Conservation (phyloP, 1,140 invertebrate genomes). For the Drosophila ficusphila region DNA sequence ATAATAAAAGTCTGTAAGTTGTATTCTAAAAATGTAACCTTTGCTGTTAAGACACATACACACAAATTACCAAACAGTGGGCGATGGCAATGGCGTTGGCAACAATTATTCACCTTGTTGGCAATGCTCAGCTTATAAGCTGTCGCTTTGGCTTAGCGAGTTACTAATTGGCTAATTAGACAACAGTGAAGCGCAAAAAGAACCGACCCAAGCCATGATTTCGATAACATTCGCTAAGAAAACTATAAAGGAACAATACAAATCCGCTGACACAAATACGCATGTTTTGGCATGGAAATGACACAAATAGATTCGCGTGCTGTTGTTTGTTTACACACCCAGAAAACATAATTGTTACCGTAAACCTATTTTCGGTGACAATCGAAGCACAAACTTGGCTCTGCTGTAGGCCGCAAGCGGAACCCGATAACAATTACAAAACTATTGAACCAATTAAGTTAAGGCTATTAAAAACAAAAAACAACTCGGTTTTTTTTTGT, state of each 20-base stretch:
- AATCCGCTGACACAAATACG: slow-evolving; percentile 18
- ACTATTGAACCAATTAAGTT: slow-evolving; percentile 77
- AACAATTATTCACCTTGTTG: slow-evolving; percentile 54
- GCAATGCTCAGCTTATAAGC: slow-evolving; percentile 36
- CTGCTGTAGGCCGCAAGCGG: slow-evolving; percentile 37
- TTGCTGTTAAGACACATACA: neutral
- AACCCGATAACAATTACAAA: slow-evolving; percentile 69
- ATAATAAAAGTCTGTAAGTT: too few relatives aligned
- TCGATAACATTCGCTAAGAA: slow-evolving; percentile 38
- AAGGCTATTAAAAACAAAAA: slow-evolving; percentile 54
- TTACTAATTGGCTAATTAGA: slow-evolving; percentile 56
- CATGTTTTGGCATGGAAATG: slow-evolving; percentile 23
- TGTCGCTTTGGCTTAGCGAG: slow-evolving; percentile 49
- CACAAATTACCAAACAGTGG: slow-evolving; percentile 6
- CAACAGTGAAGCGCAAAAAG: slow-evolving; percentile 36
- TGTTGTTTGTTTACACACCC: slow-evolving; percentile 29
- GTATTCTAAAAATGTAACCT: neutral
- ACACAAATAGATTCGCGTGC: slow-evolving; percentile 40
- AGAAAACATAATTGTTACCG: slow-evolving; percentile 35
- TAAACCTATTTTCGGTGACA: slow-evolving; percentile 73
- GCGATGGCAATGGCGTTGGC: slow-evolving; percentile 46
- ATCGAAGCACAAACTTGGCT: slow-evolving; percentile 52
- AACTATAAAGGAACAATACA: slow-evolving; percentile 14
- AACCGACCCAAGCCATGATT: slow-evolving; percentile 31
- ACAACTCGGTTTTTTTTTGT: slow-evolving; percentile 39